These are phyloP conservation scores for Agonopterix subpropinquella DNA, from an alignment of 2,888 invertebrate genomes.

Conservation along the genomic window DNA sequence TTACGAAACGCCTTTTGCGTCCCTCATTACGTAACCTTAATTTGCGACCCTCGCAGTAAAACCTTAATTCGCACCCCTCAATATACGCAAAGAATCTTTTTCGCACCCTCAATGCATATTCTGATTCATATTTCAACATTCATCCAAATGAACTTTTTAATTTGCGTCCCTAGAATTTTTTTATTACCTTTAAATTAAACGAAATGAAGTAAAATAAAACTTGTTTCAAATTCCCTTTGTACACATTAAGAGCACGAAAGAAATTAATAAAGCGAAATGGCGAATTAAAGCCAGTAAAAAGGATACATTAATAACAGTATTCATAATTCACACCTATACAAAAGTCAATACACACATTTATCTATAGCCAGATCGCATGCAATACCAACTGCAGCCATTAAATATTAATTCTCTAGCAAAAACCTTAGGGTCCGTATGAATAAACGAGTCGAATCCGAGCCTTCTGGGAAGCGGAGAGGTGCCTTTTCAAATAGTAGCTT, in stretches of 20 bases:
- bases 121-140: too few species aligned
- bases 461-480: conserved; percentile 60
- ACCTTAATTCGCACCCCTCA: too few species aligned
- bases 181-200: too few species aligned
- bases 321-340: conserved; percentile 35
- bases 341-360: conserved; percentile 43
- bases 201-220: too few species aligned
- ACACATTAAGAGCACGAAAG: neutral
- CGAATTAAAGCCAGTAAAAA: neutral
- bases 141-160: too few species aligned
- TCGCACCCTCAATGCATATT: too few species aligned
- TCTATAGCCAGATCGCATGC: conserved; percentile 49
- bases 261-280: neutral
- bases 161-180: too few species aligned
- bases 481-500: conserved; percentile 38
- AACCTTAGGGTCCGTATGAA: conserved; percentile 35
- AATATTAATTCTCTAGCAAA: conserved; percentile 59
- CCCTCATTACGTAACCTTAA: too few species aligned
- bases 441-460: conserved; percentile 41
- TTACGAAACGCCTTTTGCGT: too few species aligned
- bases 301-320: conserved; percentile 5
- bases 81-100: too few species aligned
- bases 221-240: too few species aligned
- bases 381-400: conserved; percentile 53
- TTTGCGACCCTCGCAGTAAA: too few species aligned